phyloP scores from a whole-genome alignment of 2,113 vertebrate genomes.

The Heteronetta atricapilla region DNA sequence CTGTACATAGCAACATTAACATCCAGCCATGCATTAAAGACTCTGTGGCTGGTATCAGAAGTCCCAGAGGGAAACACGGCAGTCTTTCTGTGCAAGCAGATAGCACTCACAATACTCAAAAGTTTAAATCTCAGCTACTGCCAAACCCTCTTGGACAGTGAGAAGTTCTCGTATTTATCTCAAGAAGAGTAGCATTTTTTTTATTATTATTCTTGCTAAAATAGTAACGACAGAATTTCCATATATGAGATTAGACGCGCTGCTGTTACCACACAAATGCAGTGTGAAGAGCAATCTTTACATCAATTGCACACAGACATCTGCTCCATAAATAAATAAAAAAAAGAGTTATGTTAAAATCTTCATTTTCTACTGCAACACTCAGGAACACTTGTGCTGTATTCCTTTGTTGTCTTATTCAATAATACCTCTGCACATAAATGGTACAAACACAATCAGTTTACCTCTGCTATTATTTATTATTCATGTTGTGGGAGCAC shows the following conservation, averaged over 20 bases:
- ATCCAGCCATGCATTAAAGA: constrained; percentile 52
- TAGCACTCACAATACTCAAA: constrained; percentile 32
- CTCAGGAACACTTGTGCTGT: neutral
- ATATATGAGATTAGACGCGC: neutral
- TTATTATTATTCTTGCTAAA: neutral
- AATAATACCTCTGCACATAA: constrained; percentile 10
- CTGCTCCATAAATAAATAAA: neutral
- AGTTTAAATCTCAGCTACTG: neutral
- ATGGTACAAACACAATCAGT: constrained; percentile 15
- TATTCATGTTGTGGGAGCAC: constrained; percentile 52
- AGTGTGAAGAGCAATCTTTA: neutral
- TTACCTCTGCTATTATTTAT: constrained; percentile 54
- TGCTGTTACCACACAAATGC: neutral
- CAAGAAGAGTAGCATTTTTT: neutral
- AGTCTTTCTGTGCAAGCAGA: constrained; percentile 37
- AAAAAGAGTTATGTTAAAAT: neutral
- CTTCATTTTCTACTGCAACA: neutral
- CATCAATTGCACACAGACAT: neutral
- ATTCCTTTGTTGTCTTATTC: constrained; percentile 14
- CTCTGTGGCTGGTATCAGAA: neutral
- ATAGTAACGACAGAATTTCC: neutral
- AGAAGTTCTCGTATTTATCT: constrained; percentile 12
- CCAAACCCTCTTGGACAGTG: neutral
- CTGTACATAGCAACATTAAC: constrained; percentile 53
- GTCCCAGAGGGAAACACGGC: constrained; percentile 26